phyloP scores from a whole-genome alignment of 23 tunicate genomes.

The Styela plicata region DNA sequence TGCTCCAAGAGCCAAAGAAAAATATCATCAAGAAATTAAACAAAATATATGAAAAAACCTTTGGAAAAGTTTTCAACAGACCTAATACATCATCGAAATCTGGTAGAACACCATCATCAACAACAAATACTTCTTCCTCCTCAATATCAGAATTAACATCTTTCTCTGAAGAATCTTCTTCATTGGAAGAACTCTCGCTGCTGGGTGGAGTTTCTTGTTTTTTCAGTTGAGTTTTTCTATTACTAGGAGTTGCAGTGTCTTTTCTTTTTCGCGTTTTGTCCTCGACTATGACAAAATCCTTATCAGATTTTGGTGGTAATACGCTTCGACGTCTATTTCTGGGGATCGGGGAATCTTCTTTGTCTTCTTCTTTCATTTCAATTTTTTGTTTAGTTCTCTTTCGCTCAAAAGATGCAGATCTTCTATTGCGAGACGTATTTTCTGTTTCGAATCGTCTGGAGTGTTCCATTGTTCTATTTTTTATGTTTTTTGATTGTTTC shows the following conservation, averaged over 20 bases:
- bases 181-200: background rate
- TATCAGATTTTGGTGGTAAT: conserved; percentile 1
- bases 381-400: background rate
- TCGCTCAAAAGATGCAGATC: background rate
- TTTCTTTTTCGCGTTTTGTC: background rate
- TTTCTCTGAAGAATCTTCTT: background rate
- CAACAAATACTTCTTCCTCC: conserved; percentile 21
- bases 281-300: background rate
- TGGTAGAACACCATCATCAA: background rate
- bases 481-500: background rate
- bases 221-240: background rate
- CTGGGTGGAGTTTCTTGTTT: background rate
- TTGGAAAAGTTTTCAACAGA: conserved; percentile 1
- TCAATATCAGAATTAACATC: background rate
- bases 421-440: background rate
- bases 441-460: background rate
- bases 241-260: background rate
- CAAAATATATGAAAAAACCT: background rate
- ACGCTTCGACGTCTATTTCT: background rate
- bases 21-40: no score
- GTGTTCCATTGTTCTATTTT: background rate
- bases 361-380: background rate
- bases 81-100: conserved; percentile 35
- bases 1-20: no score
- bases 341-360: background rate